Percentiles rank a stretch among this genome's conserved stretches.
These are phyloP conservation scores for Poecilia velifera DNA, from an alignment of 2,797 vertebrate genomes.

Conservation along the genomic window DNA sequence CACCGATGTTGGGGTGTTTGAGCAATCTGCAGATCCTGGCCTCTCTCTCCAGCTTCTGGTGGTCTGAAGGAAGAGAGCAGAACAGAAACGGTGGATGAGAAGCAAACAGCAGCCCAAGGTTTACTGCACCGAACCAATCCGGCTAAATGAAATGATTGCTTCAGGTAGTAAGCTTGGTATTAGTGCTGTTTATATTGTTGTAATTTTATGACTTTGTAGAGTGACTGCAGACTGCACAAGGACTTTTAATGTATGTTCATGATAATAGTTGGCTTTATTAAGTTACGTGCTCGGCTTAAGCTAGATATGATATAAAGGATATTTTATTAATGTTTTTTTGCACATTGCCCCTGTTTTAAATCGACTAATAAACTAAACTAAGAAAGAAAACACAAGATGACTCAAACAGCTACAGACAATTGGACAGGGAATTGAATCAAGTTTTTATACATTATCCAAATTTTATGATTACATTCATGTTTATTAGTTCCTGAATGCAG, in stretches of 20 bases:
- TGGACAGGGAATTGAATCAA: background rate
- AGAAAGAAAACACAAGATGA: background rate
- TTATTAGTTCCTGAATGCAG: background rate
- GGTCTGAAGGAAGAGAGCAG: conserved; percentile 81
- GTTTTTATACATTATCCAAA: background rate
- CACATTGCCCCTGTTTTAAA: no score
- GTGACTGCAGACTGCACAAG: no score
- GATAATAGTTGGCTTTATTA: no score
- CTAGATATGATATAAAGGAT: no score
- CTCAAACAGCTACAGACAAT: background rate
- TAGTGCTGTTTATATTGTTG: no score
- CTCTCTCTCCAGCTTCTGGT: conserved; percentile 97
- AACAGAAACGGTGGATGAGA: background rate
- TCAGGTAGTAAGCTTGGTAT: background rate
- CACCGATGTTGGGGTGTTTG: conserved; percentile 84
- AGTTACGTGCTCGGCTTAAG: no score
- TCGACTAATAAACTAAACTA: no score
- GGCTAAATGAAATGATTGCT: background rate
- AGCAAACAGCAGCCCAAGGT: background rate
- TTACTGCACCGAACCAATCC: background rate
- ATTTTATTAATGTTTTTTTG: no score
- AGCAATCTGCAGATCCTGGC: conserved; percentile 96
- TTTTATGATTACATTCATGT: background rate
- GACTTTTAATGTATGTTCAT: no score
- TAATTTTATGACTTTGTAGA: no score